phyloP scores from a whole-genome alignment of 2,797 vertebrate species.

The Gallinago nigripennis region DNA sequence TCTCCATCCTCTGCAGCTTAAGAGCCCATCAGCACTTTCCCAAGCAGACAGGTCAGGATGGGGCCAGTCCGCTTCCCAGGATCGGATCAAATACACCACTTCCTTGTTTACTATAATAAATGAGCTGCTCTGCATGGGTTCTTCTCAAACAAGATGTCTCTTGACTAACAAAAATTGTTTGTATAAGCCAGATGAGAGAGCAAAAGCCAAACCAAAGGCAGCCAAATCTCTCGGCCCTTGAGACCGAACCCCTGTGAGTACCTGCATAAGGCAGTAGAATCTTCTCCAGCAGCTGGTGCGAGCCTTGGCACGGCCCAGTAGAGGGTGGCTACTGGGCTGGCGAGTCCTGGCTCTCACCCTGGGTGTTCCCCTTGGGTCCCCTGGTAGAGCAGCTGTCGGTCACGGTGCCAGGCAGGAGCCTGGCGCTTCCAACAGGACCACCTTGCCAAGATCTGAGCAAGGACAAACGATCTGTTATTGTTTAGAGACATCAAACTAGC shows the following conservation, averaged over 20 bases:
- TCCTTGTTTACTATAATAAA: background rate
- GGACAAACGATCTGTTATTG: accelerated
- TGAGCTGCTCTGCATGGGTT: background rate
- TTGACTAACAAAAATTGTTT: background rate
- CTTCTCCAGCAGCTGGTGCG: accelerated
- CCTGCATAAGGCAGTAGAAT: background rate
- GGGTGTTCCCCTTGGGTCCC: accelerated
- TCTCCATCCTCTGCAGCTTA: background rate
- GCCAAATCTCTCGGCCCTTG: background rate
- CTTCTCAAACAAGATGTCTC: background rate
- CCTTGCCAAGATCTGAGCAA: no score
- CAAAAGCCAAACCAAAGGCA: background rate
- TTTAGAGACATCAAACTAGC: background rate
- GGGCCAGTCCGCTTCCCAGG: background rate
- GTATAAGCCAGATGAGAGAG: background rate
- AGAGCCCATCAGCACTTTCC: background rate
- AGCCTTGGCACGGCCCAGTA: accelerated
- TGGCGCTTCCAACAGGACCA: background rate
- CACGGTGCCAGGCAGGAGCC: background rate
- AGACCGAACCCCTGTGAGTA: background rate
- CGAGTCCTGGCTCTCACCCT: background rate
- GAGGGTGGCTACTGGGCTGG: background rate
- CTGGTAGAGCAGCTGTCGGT: accelerated
- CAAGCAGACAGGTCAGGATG: background rate
- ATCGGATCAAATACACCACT: background rate